Evolutionary conservation across 2,113 vertebrate species (phyloP).

Genomic region (Machaerirhynchus nigripectus): DNA sequence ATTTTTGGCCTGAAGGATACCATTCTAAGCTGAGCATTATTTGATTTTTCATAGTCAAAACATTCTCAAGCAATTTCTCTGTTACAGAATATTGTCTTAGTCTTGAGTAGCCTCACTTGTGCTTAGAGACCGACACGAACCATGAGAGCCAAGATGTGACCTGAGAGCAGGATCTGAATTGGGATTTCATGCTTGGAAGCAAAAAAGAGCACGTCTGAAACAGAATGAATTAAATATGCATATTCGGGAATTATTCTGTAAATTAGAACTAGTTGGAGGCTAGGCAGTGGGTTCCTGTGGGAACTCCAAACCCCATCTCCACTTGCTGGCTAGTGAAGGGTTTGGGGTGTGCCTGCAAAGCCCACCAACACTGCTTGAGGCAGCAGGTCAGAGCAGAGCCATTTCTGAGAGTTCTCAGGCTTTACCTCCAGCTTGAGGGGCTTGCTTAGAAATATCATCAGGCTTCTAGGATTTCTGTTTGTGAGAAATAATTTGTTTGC

Average conservation of each 20-base stretch:
- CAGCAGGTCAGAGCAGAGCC: neutral
- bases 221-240: fast-evolving
- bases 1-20: neutral
- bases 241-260: neutral
- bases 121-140: neutral
- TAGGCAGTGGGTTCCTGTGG: neutral
- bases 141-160: neutral
- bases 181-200: neutral
- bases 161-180: neutral
- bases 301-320: neutral
- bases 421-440: neutral
- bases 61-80: neutral
- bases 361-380: neutral
- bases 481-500: neutral
- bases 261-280: neutral
- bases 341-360: neutral
- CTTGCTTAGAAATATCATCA: neutral
- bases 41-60: neutral
- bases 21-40: neutral
- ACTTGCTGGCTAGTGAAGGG: neutral
- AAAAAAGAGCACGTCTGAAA: fast-evolving
- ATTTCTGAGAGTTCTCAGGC: neutral
- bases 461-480: neutral
- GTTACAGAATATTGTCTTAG: neutral
- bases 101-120: neutral